Conservation (phyloP, 2,888 invertebrate species). For the Drosophila phalerata region DNA sequence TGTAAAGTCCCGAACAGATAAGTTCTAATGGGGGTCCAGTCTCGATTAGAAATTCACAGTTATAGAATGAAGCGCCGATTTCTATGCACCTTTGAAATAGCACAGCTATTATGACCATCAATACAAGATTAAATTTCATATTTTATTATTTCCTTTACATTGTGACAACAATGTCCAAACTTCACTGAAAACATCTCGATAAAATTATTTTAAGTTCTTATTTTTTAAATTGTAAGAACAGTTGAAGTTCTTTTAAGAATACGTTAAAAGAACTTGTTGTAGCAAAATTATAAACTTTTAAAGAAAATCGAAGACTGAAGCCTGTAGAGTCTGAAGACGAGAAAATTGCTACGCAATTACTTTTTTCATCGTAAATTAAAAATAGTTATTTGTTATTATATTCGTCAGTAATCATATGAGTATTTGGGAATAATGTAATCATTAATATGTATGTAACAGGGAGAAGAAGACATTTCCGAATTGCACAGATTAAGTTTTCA, state of each 20-base stretch:
- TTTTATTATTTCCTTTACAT: slow-evolving; percentile 12
- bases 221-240: background rate
- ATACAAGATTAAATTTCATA: slow-evolving; percentile 23
- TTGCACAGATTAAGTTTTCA: too few species aligned
- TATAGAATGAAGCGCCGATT: slow-evolving; percentile 8
- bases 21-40: slow-evolving; percentile 10
- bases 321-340: too few species aligned
- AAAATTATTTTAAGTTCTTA: background rate
- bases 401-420: too few species aligned
- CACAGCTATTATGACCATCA: slow-evolving; percentile 2
- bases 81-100: background rate
- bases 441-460: too few species aligned
- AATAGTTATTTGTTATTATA: too few species aligned
- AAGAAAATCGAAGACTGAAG: background rate
- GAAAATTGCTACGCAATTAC: too few species aligned
- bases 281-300: background rate
- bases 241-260: background rate
- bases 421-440: too few species aligned
- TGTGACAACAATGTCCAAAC: slow-evolving; percentile 19
- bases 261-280: background rate
- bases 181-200: background rate
- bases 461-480: too few species aligned
- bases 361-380: too few species aligned
- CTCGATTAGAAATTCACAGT: slow-evolving; percentile 12
- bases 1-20: slow-evolving; percentile 1